These are phyloP conservation scores for Anseranas semipalmata DNA, from an alignment of 2,113 vertebrate genomes.

Conservation along the genomic window DNA sequence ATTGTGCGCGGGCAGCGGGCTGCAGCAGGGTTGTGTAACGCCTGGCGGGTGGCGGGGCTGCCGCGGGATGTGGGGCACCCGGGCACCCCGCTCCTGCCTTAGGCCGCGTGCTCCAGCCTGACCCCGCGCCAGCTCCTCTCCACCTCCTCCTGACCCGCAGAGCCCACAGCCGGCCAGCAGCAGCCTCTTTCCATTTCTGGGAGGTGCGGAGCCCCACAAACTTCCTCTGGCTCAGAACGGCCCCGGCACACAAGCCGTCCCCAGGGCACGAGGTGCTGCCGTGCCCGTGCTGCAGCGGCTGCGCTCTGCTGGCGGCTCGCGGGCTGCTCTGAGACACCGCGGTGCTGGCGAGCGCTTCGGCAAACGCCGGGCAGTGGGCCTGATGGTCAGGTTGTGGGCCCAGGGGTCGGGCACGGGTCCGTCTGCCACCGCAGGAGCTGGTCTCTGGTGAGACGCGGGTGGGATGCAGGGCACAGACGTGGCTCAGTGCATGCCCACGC, in stretches of 20 bases:
- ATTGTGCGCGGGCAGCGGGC: slow-evolving; percentile 2
- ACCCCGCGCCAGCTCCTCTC: neutral
- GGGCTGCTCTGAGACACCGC: neutral
- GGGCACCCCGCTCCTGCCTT: neutral
- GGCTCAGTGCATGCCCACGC: neutral
- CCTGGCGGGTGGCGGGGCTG: neutral
- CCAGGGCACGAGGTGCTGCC: neutral
- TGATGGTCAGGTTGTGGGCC: no score
- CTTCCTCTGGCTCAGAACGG: no score
- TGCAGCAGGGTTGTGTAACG: slow-evolving; percentile 9
- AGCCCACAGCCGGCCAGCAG: neutral
- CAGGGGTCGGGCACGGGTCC: neutral
- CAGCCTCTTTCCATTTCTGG: neutral
- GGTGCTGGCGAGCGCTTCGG: neutral
- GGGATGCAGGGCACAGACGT: neutral
- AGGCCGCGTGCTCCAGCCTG: neutral
- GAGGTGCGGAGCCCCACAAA: no score
- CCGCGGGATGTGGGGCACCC: neutral
- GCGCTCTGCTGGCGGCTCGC: accelerated
- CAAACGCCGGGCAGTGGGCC: neutral
- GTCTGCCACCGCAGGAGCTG: neutral
- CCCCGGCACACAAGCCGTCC: no score
- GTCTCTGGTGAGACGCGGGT: neutral
- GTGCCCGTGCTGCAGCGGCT: no score
- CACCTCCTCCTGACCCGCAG: neutral